Evolutionary conservation across 2,113 vertebrate species (phyloP).

Genomic region (Epinephelus fuscoguttatus): DNA sequence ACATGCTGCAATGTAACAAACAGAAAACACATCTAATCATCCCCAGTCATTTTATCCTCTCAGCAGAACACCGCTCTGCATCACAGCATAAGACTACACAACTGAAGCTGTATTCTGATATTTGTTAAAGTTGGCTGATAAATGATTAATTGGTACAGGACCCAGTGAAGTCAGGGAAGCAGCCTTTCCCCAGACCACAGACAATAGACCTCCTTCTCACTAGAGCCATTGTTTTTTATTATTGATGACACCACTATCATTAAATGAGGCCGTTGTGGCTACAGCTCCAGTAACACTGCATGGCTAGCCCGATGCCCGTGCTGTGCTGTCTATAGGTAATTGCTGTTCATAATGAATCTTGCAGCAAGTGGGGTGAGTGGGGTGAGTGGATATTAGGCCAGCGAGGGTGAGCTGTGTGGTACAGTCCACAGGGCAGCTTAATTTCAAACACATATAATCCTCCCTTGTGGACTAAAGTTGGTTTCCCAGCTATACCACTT

Average conservation of each 20-base stretch:
- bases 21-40: not conserved
- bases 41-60: not conserved
- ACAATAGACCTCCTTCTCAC: not conserved
- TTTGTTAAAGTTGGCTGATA: not conserved
- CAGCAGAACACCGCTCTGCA: not conserved
- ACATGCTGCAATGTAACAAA: not conserved
- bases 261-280: conserved; percentile 17
- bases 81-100: not conserved
- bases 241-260: conserved; percentile 23
- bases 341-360: conserved; percentile 39
- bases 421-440: conserved; percentile 45
- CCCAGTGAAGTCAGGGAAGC: not conserved
- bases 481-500: conserved; percentile 37
- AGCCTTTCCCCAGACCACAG: not conserved
- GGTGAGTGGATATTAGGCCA: conserved; percentile 29
- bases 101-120: not conserved
- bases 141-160: conserved; percentile 7
- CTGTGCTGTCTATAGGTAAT: conserved; percentile 1
- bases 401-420: conserved; percentile 28
- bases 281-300: not conserved
- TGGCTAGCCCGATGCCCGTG: not conserved
- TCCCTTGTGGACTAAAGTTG: conserved; percentile 35
- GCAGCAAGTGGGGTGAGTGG: conserved; percentile 22
- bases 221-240: not conserved
- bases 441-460: conserved; percentile 63